Evolutionary conservation across 1,140 invertebrate species (phyloP).

Genomic region (Temnothorax nylanderi): DNA sequence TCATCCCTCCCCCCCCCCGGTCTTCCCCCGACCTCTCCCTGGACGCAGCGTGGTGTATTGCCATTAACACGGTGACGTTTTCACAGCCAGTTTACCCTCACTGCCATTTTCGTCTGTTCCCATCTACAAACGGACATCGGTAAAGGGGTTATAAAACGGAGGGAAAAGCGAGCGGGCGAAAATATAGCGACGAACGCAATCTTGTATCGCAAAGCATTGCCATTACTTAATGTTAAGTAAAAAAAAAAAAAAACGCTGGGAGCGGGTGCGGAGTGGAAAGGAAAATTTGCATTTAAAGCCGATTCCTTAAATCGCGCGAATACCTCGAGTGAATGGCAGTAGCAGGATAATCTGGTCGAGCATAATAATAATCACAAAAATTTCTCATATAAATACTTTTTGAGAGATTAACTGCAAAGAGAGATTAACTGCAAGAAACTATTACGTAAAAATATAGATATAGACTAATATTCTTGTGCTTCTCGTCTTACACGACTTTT

Average conservation of each 20-base stretch:
- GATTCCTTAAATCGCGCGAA: neutral
- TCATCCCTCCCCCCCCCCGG: too few species aligned
- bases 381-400: neutral
- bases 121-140: conserved; percentile 12
- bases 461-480: neutral
- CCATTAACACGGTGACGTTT: conserved; percentile 50
- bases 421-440: neutral
- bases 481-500: neutral
- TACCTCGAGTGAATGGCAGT: neutral
- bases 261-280: neutral
- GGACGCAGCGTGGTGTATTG: conserved; percentile 33
- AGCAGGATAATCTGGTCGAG: neutral
- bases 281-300: conserved; percentile 43
- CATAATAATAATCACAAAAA: neutral
- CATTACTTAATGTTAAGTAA: conserved; percentile 34
- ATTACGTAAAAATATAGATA: neutral
- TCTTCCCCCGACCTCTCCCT: neutral
- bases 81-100: conserved; percentile 41
- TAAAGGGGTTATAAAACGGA: too few species aligned
- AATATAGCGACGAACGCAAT: conserved; percentile 18
- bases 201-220: neutral
- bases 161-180: neutral
- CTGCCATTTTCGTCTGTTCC: conserved; percentile 39
- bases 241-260: neutral
- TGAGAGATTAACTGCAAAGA: neutral